Evolutionary conservation across 37 sponge, comb jelly and placozoan genomes (phyloP), one percentile per base, ranked within the genome.

Genomic region (Crambe crambe): DNA sequence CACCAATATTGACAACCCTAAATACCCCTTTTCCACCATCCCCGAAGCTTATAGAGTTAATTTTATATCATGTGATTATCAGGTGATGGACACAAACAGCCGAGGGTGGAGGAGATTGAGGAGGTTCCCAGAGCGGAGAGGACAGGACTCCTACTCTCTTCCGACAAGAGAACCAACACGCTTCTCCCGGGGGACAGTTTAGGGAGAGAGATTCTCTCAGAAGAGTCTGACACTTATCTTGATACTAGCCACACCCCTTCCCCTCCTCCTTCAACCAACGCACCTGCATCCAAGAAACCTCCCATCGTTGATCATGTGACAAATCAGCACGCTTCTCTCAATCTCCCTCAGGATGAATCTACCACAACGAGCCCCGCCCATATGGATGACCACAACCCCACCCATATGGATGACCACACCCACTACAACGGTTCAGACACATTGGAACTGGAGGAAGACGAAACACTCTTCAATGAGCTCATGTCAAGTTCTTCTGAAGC

Each of bases 1-100:
- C 61, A 90, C 58, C 70, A 86, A 75, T 42, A 77, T 43, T 72
- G 86, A 86, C 29, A 82, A 76, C 41, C 81, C 79, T 47, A 86
- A 69, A 90, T 75, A 85, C 34, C 75, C 82, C 35, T n/a, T 60
- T 35, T 43, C 71, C 80, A 84, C 73, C 30, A 27, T 79, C 66
- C 35, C 56, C 37, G 18, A 68, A 8, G 31, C 31, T 31, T 32
- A 68, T 20, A 36, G n/a, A n/a, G n/a, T n/a, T n/a, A n/a, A n/a
- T n/a, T n/a, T n/a, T n/a, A n/a, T n/a, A n/a, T n/a, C n/a, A n/a
- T n/a, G n/a, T n/a, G n/a, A n/a, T n/a, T n/a, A n/a, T n/a, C n/a
- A n/a, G n/a, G n/a, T n/a, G n/a, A n/a, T n/a, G n/a, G n/a, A n/a
- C n/a, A n/a, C n/a, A n/a, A n/a, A n/a, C n/a, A n/a, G n/a, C n/a